These are phyloP conservation scores for Strigamia maritima DNA, from an alignment of 2,888 invertebrate species.

Conservation along the genomic window DNA sequence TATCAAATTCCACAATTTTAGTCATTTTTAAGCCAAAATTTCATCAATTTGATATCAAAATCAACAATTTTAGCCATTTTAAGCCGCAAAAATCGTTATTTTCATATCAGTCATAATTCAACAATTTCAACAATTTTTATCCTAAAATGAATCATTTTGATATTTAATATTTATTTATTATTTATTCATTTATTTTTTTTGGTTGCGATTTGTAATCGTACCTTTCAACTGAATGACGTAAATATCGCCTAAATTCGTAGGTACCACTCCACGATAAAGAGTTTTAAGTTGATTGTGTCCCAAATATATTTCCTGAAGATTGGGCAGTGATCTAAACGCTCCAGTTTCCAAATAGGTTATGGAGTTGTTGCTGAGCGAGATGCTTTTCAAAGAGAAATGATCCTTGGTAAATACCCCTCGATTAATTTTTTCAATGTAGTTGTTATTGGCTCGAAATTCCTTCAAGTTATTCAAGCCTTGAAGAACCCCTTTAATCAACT, in stretches of 20 bases:
- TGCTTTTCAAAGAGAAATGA: not conserved
- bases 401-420: conserved; percentile 38
- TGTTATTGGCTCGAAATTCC: conserved; percentile 35
- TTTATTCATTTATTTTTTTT: too few relatives aligned
- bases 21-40: too few relatives aligned
- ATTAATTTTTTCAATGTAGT: conserved; percentile 36
- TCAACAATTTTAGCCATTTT: too few relatives aligned
- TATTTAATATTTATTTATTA: too few relatives aligned
- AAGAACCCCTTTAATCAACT: conserved; percentile 1
- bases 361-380: conserved; percentile 28
- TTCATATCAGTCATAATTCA: too few relatives aligned
- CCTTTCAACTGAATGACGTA: conserved; percentile 37
- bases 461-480: not conserved
- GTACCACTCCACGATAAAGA: conserved; percentile 31
- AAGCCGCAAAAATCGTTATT: too few relatives aligned
- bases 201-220: too few relatives aligned
- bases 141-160: too few relatives aligned
- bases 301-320: conserved; percentile 37
- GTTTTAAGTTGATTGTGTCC: conserved; percentile 31
- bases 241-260: conserved; percentile 18
- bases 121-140: too few relatives aligned
- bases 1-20: too few relatives aligned
- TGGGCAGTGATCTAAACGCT: conserved; percentile 10
- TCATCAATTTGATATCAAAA: too few relatives aligned
- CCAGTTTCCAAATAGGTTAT: conserved; percentile 33